Base-by-base conservation (phyloP, 53 echinoderm and acorn worm genomes). In the Apostichopus leukothele region DNA sequence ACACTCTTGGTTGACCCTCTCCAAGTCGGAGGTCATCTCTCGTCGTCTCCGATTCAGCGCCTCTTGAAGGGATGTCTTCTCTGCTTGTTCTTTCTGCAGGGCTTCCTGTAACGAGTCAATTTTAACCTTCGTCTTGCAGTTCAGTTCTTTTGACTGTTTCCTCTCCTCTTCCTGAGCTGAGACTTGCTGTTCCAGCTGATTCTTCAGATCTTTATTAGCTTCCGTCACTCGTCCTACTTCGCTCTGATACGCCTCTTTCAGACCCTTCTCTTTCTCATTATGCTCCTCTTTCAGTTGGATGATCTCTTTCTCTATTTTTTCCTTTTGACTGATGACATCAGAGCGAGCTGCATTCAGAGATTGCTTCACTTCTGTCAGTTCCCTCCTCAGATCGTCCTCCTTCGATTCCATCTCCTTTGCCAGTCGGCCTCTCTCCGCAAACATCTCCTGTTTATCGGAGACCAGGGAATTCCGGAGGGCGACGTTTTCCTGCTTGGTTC, bases 51-150 rank as follows among this genome's bases (percentile, higher is more conserved):
- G 18, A 5, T 23, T 6, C 9, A 88, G 80, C 9, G 67, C 71
- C 67, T 27, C 73, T 21, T 55, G 76, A 61, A 68, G 89, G n/a
- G 67, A 67, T 11, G 16, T 63, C 51, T 67, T 81, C 21, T 79
- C 89, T 23, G 61, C 50, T 67, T 18, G 66, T 66, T 50, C 89
- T 14, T 88, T 87, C 25, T 90, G 71, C 75, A 91, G n/a, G 13
- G 88, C 80, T 51, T 18, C 76, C 57, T 66, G 63, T 9, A 91
- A 60, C 9, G 75, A 52, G 50, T 74, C 16, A 19, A 57, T 26
- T 14, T 80, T 55, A 4, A 57, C 55, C 67, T 88, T 59, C 21
- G 59, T 27, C n/a, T 79, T 79, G 16, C 50, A 81, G 22, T 59
- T 54, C 71, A 71, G 16, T 71, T 71, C 71, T 19, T 71, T 71